Evolutionary conservation across 2,888 invertebrate genomes (phyloP), one percentile per base, ranked within the genome.

Genomic region (Tenthredo distinguenda): DNA sequence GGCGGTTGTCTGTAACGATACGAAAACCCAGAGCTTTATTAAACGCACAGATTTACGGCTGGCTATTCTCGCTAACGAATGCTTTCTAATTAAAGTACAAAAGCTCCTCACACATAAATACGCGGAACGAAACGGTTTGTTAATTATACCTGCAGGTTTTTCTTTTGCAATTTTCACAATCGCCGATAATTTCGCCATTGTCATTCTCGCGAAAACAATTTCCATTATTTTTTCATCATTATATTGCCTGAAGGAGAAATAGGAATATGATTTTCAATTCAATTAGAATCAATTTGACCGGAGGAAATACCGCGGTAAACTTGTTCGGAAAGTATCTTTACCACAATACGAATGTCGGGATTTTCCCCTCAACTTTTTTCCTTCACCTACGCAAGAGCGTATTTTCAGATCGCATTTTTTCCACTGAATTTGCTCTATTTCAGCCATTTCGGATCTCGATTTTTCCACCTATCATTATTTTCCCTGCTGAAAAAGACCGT

Each of bases 1-100:
- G 86, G 95, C 94, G 88, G 96, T 96, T 1, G 96, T 96, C 96
- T 97, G 94, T 10, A 90, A 89, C 86, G 79, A 86, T 86, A 18
- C 34, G 68, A 68, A 68, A 31, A 68, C 15, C 10, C 62, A 18
- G 18, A 10, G 43, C 34, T 83, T 83, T 65, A 50, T 71, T 43
- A 83, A 7, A 43, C 34, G 62, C 62, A 21, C 62, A 43, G n/a
- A 50, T 50, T 77, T 34, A 18, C 47, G 18, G 18, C 5, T 31
- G 55, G 74, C 21, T n/a, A 74, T 74, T 43, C 26, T 43, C 43
- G 12, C 5, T 26, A 12, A 74, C 43, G 68, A 74, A 43, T 74
- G 21, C 72, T 21, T 43, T 26, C n/a, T 74, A 74, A 74, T 74
- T 12, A 74, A n/a, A 77, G 7, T 31, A 55, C 26, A 62, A 31